Evolutionary conservation across 1,140 invertebrate genomes (phyloP).

Genomic region (Listronotus bonariensis): DNA sequence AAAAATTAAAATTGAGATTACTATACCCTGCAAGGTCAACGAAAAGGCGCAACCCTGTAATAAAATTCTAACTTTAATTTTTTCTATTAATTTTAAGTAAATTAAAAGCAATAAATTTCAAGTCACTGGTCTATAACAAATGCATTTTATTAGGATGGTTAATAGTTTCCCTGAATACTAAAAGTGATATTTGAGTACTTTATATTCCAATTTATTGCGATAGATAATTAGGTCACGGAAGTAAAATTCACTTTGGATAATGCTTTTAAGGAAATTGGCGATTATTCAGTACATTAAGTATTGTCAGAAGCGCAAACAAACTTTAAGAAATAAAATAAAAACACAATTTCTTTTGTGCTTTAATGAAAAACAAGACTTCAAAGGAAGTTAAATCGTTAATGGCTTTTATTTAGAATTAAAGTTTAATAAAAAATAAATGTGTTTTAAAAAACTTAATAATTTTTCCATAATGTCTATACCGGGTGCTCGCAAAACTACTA

Average conservation of each 20-base stretch:
- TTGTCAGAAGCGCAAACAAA: conserved; percentile 20
- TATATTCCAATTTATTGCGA: background rate
- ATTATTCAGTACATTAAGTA: conserved; percentile 29
- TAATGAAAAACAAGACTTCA: conserved; percentile 12
- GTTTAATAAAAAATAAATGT: no score
- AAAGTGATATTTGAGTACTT: background rate
- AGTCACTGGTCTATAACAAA: background rate
- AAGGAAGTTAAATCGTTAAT: background rate
- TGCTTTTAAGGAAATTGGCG: conserved; percentile 31
- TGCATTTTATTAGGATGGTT: background rate
- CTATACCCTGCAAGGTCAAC: no score
- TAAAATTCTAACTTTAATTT: no score
- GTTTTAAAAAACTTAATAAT: no score
- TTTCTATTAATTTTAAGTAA: no score
- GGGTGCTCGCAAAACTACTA: no score
- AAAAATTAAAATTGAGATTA: no score
- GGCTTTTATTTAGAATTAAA: no score
- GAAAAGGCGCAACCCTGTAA: no score
- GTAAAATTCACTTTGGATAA: conserved; percentile 21
- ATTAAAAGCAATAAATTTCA: background rate
- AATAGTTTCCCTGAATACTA: background rate
- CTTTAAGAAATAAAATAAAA: background rate
- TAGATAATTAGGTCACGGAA: conserved; percentile 25
- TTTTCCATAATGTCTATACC: no score
- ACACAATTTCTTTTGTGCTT: no score